Base-by-base conservation (phyloP, 1,140 invertebrate species). In the Cardiocondyla obscurior region DNA sequence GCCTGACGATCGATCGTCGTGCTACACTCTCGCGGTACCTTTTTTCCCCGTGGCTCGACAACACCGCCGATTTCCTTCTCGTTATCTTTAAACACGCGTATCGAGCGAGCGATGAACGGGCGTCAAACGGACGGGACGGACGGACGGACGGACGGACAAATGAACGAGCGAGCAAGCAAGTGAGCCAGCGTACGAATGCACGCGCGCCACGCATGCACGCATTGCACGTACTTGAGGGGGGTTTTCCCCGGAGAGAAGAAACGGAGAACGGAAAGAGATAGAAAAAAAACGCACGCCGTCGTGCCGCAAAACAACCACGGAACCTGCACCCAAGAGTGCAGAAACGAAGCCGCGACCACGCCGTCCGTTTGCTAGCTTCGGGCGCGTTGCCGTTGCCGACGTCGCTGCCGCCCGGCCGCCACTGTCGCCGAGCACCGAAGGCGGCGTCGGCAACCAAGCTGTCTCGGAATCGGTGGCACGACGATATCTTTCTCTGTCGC, bases 11-110 rank as follows among this genome's bases (percentile, higher is more conserved):
- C 28, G 33, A 10, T 69, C 36, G 44, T 53, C 16, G 73, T 67
- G 44, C 39, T 42, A 44, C 46, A 44, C 73, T 62, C 42, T 58
- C 39, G 58, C 14, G 36, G 55, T n/a, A 36, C 10, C 39, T 46
- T 81, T 64, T 64, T 72, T 22, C 65, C 58, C 42, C 69, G 51
- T 87, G 25, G 33, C 33, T 62, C 33, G 4, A 39, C 33, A 1
- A 58, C 84, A 33, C 28, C 58, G 16, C 22, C 25, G 51, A 60
- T 46, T 62, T 46, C 76, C 44, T 33, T 53, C 44, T 62, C 44
- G 57, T 65, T n/a, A 33, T 5, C 58, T 19, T 62, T n/a, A n/a
- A n/a, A 65, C 12, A 64, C 22, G n/a, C 30, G 25, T 22, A 76
- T 46, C 53, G 19, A 22, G 49, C 39, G 53, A 16, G n/a, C n/a